A percentile compares a stretch with the other conserved stretches of the same genome.
Evolutionary conservation across 1,140 invertebrate genomes (phyloP).

Genomic region (Drosophila pseudoananassae): DNA sequence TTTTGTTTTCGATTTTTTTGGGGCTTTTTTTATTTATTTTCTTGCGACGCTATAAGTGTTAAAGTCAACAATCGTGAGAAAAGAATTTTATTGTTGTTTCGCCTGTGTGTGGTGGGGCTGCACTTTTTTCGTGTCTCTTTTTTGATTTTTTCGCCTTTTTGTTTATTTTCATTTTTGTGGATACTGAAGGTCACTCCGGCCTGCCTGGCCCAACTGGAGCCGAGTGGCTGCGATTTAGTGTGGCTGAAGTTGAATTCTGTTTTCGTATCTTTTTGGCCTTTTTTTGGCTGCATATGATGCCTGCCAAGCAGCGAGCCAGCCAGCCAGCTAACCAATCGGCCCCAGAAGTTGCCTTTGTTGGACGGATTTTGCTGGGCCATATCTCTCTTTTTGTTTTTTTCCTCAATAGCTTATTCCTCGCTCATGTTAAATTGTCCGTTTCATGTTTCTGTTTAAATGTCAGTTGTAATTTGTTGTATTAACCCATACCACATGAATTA

Average conservation of each 20-base stretch:
- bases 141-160: conserved; percentile 28
- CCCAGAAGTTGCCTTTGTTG: conserved; percentile 46
- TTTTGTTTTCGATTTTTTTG: conserved; percentile 18
- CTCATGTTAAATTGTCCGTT: conserved; percentile 80
- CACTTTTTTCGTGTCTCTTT: conserved; percentile 50
- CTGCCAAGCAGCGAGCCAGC: conserved; percentile 40
- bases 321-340: conserved; percentile 30
- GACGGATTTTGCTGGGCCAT: conserved; percentile 28
- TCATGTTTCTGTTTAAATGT: conserved; percentile 82
- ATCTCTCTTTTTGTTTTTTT: conserved; percentile 19
- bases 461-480: conserved; percentile 82
- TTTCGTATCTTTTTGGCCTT: conserved; percentile 52
- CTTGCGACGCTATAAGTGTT: conserved; percentile 72
- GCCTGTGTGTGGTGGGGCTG: conserved; percentile 56
- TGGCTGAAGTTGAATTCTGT: conserved; percentile 65
- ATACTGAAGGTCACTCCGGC: conserved; percentile 69
- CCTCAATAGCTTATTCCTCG: conserved; percentile 34
- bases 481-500: conserved; percentile 82
- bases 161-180: conserved; percentile 58
- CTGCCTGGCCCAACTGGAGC: conserved; percentile 48
- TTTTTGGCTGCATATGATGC: conserved; percentile 71
- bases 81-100: conserved; percentile 80
- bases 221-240: conserved; percentile 65
- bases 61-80: conserved; percentile 83
- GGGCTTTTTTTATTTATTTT: conserved; percentile 40